Percentiles rank a stretch among this genome's conserved stretches.
Conservation (phyloP, 2,113 vertebrate genomes). For the Talpa occidentalis region DNA sequence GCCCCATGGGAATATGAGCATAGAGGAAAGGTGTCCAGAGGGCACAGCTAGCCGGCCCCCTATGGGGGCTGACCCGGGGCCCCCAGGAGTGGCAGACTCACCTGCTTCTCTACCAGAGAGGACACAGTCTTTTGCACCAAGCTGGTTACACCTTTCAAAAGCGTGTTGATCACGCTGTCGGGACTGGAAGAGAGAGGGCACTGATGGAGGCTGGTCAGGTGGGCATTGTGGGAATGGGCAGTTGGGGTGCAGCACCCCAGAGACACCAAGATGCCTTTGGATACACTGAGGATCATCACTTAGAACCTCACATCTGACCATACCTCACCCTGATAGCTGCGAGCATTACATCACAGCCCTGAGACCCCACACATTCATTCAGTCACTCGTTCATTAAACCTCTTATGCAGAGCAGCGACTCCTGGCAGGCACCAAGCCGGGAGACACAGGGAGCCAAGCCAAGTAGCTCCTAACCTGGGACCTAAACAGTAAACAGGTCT, state of each 20-base stretch:
- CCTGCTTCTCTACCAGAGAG: accelerated
- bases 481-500: neutral
- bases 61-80: neutral
- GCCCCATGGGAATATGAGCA: neutral
- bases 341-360: neutral
- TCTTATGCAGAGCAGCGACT: neutral
- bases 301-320: neutral
- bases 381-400: too few relatives aligned
- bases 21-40: neutral
- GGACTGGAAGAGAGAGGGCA: neutral
- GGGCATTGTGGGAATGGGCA: too few relatives aligned
- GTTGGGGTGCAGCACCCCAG: too few relatives aligned
- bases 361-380: neutral
- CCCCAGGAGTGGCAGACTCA: neutral
- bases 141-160: accelerated
- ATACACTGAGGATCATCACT: neutral
- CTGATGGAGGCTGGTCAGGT: neutral
- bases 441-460: neutral
- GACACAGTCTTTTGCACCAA: accelerated
- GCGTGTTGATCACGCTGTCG: accelerated
- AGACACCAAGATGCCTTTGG: neutral
- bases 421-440: neutral
- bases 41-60: accelerated
- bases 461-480: neutral
- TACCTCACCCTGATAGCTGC: neutral